Evolutionary conservation across 1,140 invertebrate species (phyloP).

Genomic region (Cyclargus thomasi): DNA sequence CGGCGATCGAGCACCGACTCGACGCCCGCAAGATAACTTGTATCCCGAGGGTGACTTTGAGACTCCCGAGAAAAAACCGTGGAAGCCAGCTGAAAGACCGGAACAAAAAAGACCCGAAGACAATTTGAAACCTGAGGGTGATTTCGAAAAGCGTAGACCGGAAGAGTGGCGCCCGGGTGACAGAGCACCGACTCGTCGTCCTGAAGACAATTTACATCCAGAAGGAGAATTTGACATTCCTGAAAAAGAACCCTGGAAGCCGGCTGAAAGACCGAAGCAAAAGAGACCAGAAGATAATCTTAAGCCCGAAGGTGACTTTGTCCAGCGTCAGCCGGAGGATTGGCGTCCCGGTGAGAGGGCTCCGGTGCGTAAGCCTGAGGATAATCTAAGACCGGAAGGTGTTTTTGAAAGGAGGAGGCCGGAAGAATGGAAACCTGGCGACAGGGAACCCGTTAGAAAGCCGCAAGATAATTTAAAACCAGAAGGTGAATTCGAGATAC

Average conservation of each 20-base stretch:
- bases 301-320: constrained; percentile 81
- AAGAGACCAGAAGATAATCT: constrained; percentile 75
- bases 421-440: constrained; percentile 67
- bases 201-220: constrained; percentile 73
- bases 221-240: constrained; percentile 78
- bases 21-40: constrained; percentile 77
- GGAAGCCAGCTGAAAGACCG: no score
- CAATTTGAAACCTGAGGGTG: constrained; percentile 69
- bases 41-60: constrained; percentile 78
- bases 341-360: constrained; percentile 68
- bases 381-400: constrained; percentile 58
- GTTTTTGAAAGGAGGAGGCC: constrained; percentile 68
- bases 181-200: constrained; percentile 48
- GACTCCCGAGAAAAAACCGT: no score
- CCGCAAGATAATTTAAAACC: constrained; percentile 77
- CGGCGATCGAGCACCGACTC: constrained; percentile 73
- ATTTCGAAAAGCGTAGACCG: constrained; percentile 75
- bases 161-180: constrained; percentile 68
- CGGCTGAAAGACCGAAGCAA: constrained; percentile 63
- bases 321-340: constrained; percentile 56
- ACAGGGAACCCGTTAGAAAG: no score
- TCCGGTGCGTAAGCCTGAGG: constrained; percentile 41
- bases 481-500: constrained; percentile 77
- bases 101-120: constrained; percentile 76
- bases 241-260: constrained; percentile 53